phyloP scores from a whole-genome alignment of 2,113 vertebrate genomes.

The Brachyhypopomus occidentalis region DNA sequence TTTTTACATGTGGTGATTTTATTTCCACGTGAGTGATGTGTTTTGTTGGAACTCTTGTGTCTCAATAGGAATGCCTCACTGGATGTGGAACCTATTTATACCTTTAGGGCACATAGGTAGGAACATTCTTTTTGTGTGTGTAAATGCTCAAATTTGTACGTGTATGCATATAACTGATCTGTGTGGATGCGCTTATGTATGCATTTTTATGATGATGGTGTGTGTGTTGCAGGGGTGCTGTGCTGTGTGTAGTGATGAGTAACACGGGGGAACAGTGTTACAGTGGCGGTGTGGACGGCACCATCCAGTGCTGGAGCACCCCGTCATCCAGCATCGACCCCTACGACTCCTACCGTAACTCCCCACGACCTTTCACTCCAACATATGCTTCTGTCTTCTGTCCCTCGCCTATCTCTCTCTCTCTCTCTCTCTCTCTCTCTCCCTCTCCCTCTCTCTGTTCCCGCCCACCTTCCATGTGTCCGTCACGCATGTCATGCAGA shows the following conservation, averaged over 20 bases:
- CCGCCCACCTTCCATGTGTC: too few relatives aligned
- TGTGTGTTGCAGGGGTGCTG: constrained; percentile 81
- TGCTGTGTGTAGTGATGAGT: constrained; percentile 96
- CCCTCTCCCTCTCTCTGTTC: background rate
- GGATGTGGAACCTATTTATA: constrained; percentile 98
- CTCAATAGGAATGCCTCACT: constrained; percentile 88
- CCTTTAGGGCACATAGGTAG: constrained; percentile 95
- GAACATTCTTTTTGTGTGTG: background rate
- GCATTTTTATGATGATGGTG: background rate
- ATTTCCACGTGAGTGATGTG: background rate
- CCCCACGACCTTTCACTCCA: background rate
- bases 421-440: background rate
- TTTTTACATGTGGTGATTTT: background rate
- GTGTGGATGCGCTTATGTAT: background rate
- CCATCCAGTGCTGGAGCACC: constrained; percentile 96
- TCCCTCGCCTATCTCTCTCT: background rate
- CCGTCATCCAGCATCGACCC: constrained; percentile 94
- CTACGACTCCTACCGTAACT: constrained; percentile 92
- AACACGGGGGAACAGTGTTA: constrained; percentile 94
- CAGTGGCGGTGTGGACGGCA: constrained; percentile 90
- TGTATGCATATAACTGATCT: background rate
- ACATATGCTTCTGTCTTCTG: accelerated
- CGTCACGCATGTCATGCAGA: too few relatives aligned
- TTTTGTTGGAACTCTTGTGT: background rate
- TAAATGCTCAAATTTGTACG: background rate